These are phyloP conservation scores for Sturnira hondurensis DNA, from an alignment of 2,113 vertebrate species.

Conservation along the genomic window DNA sequence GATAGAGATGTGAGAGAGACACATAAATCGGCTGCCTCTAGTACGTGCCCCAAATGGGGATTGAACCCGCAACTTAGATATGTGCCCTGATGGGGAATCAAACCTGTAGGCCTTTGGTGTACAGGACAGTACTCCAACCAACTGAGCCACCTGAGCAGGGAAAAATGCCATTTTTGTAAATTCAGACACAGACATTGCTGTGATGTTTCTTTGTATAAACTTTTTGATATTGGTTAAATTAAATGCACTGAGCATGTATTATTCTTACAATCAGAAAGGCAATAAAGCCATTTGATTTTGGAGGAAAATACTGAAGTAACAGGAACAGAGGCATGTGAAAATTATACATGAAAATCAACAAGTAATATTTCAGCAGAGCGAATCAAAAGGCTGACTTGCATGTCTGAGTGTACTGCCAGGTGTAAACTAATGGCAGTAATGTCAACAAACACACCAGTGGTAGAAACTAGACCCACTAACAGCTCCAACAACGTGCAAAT, in stretches of 20 bases:
- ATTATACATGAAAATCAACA: neutral
- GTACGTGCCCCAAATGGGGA: too few relatives aligned
- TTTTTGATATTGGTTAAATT: neutral
- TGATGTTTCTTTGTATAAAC: neutral
- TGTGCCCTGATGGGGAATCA: too few relatives aligned
- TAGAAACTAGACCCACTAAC: neutral
- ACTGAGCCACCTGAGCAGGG: too few relatives aligned
- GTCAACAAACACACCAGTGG: neutral
- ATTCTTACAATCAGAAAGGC: neutral
- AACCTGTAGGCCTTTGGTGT: too few relatives aligned
- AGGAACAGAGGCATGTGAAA: neutral
- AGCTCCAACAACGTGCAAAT: neutral
- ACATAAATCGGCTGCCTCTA: too few relatives aligned
- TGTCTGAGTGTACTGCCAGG: neutral
- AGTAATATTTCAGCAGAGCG: neutral
- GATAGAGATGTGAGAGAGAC: too few relatives aligned
- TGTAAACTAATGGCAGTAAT: neutral
- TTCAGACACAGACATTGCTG: neutral
- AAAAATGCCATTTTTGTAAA: neutral
- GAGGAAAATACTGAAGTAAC: neutral
- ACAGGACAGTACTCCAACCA: too few relatives aligned
- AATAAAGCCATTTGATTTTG: neutral
- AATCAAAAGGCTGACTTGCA: neutral
- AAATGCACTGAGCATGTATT: neutral
- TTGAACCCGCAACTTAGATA: too few relatives aligned